Base-by-base conservation (phyloP, 2,888 invertebrate genomes). In the Gibbula magus region DNA sequence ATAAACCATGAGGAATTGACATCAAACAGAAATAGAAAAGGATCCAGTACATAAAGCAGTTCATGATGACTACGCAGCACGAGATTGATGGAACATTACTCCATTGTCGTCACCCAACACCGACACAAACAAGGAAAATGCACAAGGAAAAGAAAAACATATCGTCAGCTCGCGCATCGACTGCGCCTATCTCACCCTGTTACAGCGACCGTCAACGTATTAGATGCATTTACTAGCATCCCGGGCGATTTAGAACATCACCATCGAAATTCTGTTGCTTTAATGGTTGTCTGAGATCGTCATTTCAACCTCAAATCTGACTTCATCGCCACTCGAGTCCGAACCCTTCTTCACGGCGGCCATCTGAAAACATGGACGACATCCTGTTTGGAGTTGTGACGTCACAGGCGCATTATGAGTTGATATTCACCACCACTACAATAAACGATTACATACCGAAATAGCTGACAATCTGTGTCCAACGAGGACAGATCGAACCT, bases 141-240 rank as follows among this genome's bases (percentile, higher is more conserved):
- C 25, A 56, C 56, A 56, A 25, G 56, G 25, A 25, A 25, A 25
- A 25, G 56, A 56, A 20, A 25, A 25, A 16, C 22, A 1, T 56
- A 13, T 25, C 56, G 56, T 56, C 56, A 56, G 22, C 25, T 56
- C 56, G 56, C 56, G 22, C 51, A 51, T 51, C 51, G 75, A 51
- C 53, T 52, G 29, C 20, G 16, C 10, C 20, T 29, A 29, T 51
- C 80, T 82, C 76, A 82, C 82, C 82, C 82, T 67, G 75, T 70
- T 61, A 66, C 75, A 70, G 80, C 78, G 82, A 80, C 78, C 74
- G 39, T 70, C 52, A 61, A 77, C 78, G 80, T 66, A 32, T 35
- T 77, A 35, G 66, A 82, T 45, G 73, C 67, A 73, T 32, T 35
- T 61, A 78, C 61, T 75, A 76, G 82, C 82, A 82, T 82, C 78